Evolutionary conservation across 1,140 invertebrate species (phyloP).

Genomic region (Yoshiicerus persimilis): DNA sequence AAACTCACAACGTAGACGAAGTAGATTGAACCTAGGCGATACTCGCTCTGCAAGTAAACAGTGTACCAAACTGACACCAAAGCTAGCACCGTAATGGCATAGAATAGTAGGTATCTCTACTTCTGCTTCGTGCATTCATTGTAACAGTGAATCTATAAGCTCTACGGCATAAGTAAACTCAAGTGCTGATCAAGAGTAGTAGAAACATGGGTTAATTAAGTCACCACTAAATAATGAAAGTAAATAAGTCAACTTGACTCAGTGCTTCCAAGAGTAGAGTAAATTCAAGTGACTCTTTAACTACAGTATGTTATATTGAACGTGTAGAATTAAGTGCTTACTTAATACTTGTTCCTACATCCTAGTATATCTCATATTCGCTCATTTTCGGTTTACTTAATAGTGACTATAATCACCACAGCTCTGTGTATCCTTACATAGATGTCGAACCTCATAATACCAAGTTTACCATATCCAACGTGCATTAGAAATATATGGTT

Average conservation of each 20-base stretch:
- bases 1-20: neutral
- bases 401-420: neutral
- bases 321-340: neutral
- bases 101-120: no score
- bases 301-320: neutral
- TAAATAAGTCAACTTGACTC: neutral
- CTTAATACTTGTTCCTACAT: neutral
- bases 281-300: neutral
- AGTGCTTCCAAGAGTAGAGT: neutral
- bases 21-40: neutral
- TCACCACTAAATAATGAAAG: constrained; percentile 17
- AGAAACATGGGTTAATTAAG: neutral
- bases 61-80: no score
- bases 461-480: neutral
- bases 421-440: no score
- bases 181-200: neutral
- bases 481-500: neutral
- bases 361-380: neutral
- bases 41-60: neutral
- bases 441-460: neutral
- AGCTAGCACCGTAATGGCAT: no score
- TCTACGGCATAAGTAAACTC: neutral
- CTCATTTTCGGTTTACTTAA: neutral
- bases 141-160: neutral
- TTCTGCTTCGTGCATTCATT: no score